Evolutionary conservation across 2,797 vertebrate species (phyloP).

Genomic region (Chelonia mydas): DNA sequence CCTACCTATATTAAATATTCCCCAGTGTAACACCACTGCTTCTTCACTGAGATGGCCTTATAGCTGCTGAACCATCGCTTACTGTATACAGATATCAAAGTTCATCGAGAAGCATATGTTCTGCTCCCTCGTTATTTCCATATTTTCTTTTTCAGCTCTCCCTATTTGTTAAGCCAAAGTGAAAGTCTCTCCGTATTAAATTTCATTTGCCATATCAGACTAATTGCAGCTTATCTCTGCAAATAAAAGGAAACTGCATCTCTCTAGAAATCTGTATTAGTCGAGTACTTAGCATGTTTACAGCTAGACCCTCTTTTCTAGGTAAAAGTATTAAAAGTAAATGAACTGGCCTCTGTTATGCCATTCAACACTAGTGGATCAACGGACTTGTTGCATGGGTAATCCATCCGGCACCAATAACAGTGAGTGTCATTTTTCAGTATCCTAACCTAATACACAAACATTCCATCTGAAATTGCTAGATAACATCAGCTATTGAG

Average conservation of each 20-base stretch:
- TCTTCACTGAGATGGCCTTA: not conserved
- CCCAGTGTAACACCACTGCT: not conserved
- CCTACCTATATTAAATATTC: not conserved
- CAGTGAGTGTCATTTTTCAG: not conserved
- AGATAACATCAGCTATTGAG: not conserved
- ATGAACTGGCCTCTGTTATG: not conserved
- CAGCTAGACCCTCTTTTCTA: not conserved
- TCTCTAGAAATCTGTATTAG: fast-evolving
- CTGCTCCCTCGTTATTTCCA: not conserved
- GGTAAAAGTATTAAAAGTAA: not conserved
- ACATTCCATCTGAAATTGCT: not conserved
- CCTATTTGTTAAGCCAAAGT: not conserved
- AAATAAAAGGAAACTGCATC: not conserved
- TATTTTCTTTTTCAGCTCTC: not conserved
- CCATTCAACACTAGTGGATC: not conserved
- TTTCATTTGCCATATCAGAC: not conserved
- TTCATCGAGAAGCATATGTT: not conserved
- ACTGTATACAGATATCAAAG: not conserved
- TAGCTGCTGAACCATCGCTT: not conserved
- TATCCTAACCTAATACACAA: fast-evolving
- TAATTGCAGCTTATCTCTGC: not conserved
- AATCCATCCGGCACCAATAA: fast-evolving
- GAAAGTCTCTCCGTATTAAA: not conserved
- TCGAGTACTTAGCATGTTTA: fast-evolving
- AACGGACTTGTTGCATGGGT: not conserved